These are phyloP conservation scores for Drosophila gaucha DNA, from an alignment of 2,888 invertebrate genomes.

Conservation along the genomic window DNA sequence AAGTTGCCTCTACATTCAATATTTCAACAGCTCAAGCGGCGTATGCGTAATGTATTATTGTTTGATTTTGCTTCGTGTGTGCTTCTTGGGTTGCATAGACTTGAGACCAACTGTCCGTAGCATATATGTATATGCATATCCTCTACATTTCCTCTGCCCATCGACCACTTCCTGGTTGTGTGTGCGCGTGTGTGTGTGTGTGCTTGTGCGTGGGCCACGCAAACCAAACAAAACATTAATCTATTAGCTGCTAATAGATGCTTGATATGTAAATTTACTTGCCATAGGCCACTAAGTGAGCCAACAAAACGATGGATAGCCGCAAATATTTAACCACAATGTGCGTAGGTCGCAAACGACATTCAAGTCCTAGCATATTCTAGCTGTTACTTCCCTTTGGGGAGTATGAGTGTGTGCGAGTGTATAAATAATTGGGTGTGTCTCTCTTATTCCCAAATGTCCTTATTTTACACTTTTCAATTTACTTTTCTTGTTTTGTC, in stretches of 20 bases:
- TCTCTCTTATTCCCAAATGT: conserved; percentile 1
- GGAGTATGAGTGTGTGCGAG: background rate
- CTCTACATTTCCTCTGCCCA: background rate
- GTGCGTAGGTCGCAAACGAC: conserved; percentile 29
- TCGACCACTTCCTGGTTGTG: conserved; percentile 8
- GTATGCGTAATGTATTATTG: conserved; percentile 58
- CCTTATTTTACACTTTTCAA: background rate
- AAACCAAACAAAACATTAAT: conserved; percentile 68
- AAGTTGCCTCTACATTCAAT: conserved; percentile 9
- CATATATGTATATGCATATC: background rate
- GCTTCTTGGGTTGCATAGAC: conserved; percentile 7
- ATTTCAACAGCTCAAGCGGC: conserved; percentile 28
- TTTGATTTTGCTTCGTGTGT: conserved; percentile 46
- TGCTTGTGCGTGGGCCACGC: conserved; percentile 4
- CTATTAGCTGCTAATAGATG: conserved; percentile 78
- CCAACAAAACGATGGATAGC: conserved; percentile 36
- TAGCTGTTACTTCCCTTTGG: conserved; percentile 17
- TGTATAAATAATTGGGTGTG: conserved; percentile 2
- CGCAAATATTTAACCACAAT: conserved; percentile 63
- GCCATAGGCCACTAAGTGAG: conserved; percentile 46
- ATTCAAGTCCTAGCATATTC: conserved; percentile 10
- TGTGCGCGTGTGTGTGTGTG: background rate
- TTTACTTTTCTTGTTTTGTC: background rate
- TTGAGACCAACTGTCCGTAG: conserved; percentile 3
- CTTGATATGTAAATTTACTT: conserved; percentile 69